Percentiles rank a stretch among this genome's conserved stretches.
These are phyloP conservation scores for Phytoseiulus persimilis DNA, from an alignment of 2,888 invertebrate species.

Conservation along the genomic window DNA sequence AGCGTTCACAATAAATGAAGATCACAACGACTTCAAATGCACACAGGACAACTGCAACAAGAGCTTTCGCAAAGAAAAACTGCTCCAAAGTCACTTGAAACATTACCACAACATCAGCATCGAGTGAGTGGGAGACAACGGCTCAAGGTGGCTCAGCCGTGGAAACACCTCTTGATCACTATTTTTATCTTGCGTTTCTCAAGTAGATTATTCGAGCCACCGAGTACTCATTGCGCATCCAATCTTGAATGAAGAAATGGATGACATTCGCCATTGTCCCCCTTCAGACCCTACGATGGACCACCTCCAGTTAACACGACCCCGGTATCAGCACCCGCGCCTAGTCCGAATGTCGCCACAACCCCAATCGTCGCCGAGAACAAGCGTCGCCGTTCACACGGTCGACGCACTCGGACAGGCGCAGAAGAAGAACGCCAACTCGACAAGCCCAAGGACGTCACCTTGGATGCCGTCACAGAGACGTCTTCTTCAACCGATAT, in stretches of 20 bases:
- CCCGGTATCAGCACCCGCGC: slow-evolving; percentile 51
- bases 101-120: slow-evolving; percentile 64
- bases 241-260: too few species aligned
- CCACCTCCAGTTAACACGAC: background rate
- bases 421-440: background rate
- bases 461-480: background rate
- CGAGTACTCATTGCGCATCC: too few species aligned
- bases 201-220: too few species aligned
- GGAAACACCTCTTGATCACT: too few species aligned
- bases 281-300: background rate
- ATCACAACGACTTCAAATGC: slow-evolving; percentile 52
- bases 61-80: slow-evolving; percentile 78
- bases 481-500: slow-evolving; percentile 27
- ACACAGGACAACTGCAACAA: slow-evolving; percentile 63
- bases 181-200: too few species aligned
- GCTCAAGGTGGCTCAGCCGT: too few species aligned
- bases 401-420: background rate
- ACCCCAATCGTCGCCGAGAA: background rate
- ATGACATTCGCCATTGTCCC: too few species aligned
- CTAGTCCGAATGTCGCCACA: background rate
- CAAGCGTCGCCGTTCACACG: background rate
- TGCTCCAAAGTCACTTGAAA: slow-evolving; percentile 84
- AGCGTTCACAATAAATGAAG: slow-evolving; percentile 50
- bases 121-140: background rate
- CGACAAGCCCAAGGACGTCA: background rate